phyloP scores from a whole-genome alignment of 2,888 invertebrate species.

The Drosophila lacicola region DNA sequence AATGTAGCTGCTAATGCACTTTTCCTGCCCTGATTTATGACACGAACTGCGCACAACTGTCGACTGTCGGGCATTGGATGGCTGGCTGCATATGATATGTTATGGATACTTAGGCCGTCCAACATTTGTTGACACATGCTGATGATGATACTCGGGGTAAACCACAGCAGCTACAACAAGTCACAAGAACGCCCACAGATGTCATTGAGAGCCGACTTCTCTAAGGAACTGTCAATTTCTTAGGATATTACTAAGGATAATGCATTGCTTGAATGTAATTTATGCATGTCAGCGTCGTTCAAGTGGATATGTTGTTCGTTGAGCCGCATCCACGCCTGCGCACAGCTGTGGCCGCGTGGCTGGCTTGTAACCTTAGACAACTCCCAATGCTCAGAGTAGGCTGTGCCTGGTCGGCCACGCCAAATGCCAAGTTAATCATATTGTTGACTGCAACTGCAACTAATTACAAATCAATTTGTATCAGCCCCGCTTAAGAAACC shows the following conservation, averaged over 20 bases:
- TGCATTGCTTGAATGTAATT: slow-evolving; percentile 51
- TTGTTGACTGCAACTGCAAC: slow-evolving; percentile 79
- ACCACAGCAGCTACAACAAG: slow-evolving; percentile 53
- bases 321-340: slow-evolving; percentile 62
- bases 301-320: slow-evolving; percentile 62
- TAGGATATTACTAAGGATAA: slow-evolving; percentile 58
- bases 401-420: slow-evolving; percentile 40
- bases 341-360: slow-evolving; percentile 46
- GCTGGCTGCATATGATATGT: slow-evolving; percentile 29
- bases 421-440: slow-evolving; percentile 66
- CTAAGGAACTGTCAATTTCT: slow-evolving; percentile 69
- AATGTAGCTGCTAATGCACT: slow-evolving; percentile 31
- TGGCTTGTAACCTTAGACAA: slow-evolving; percentile 52
- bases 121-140: slow-evolving; percentile 75
- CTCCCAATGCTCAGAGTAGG: slow-evolving; percentile 6
- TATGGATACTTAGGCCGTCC: slow-evolving; percentile 30
- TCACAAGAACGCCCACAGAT: slow-evolving; percentile 53
- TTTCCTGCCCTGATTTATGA: slow-evolving; percentile 39
- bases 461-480: slow-evolving; percentile 84
- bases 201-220: slow-evolving; percentile 42
- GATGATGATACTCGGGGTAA: slow-evolving; percentile 30
- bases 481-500: slow-evolving; percentile 57
- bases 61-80: slow-evolving; percentile 30
- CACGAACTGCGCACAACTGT: slow-evolving; percentile 55
- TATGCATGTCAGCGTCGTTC: slow-evolving; percentile 56